These are phyloP conservation scores for Torymus aiolomorphi DNA, from an alignment of 2,888 invertebrate genomes.

Conservation along the genomic window DNA sequence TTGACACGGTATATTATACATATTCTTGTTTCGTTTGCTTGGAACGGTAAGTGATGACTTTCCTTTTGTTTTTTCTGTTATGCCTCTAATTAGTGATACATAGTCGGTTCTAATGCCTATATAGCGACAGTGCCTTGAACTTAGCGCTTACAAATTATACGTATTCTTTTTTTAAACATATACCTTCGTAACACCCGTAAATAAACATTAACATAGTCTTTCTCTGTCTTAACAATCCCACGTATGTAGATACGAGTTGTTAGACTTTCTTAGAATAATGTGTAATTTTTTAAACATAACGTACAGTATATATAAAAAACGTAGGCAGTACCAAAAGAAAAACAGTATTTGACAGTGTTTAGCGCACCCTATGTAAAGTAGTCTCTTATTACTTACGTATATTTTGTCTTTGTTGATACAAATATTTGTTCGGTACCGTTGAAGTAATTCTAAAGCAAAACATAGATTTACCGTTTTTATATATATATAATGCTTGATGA, in stretches of 20 bases:
- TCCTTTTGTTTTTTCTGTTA: constrained; percentile 45
- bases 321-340: constrained; percentile 25
- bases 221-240: too few species aligned
- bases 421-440: constrained; percentile 24
- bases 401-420: constrained; percentile 5
- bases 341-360: constrained; percentile 28
- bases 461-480: neutral
- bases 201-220: too few species aligned
- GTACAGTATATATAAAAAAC: neutral
- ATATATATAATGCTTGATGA: neutral
- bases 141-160: constrained; percentile 31
- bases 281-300: constrained; percentile 3
- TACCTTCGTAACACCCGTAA: too few species aligned
- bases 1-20: neutral
- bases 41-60: constrained; percentile 53
- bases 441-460: neutral
- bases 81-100: constrained; percentile 23
- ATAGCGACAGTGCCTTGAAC: constrained; percentile 28
- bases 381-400: neutral
- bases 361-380: constrained; percentile 50
- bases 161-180: neutral
- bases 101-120: constrained; percentile 18
- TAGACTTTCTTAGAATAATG: too few species aligned
- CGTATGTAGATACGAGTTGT: too few species aligned
- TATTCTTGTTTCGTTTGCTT: constrained; percentile 47